A percentile compares a stretch with the other conserved stretches of the same genome.
Evolutionary conservation across 2,888 invertebrate species (phyloP).

Genomic region (Nomada goodeniana): DNA sequence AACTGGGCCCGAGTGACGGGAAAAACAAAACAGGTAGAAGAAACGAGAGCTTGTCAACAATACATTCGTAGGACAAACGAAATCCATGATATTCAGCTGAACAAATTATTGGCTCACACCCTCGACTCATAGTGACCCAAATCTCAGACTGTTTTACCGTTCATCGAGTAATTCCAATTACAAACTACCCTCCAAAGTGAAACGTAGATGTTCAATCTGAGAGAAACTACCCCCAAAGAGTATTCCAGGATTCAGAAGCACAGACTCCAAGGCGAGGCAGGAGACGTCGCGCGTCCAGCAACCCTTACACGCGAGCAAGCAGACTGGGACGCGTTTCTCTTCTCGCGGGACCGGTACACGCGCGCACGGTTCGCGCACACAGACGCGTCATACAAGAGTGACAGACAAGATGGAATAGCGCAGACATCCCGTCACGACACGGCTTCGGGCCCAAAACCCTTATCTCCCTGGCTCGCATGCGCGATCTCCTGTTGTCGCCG

Average conservation of each 20-base stretch:
- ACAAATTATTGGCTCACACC: too few species aligned
- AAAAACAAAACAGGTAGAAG: too few species aligned
- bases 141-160: too few species aligned
- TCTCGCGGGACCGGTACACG: constrained; percentile 1
- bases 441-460: constrained; percentile 71
- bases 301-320: constrained; percentile 54
- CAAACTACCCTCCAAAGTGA: too few species aligned
- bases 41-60: too few species aligned
- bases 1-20: background rate
- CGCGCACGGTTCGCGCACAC: constrained; percentile 15
- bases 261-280: constrained; percentile 5
- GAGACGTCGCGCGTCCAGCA: constrained; percentile 48
- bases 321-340: constrained; percentile 14
- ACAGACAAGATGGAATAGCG: constrained; percentile 62
- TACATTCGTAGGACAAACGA: too few species aligned
- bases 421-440: constrained; percentile 79
- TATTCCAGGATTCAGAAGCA: background rate
- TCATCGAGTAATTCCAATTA: too few species aligned
- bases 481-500: constrained; percentile 71
- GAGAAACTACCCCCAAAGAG: too few species aligned
- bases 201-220: too few species aligned
- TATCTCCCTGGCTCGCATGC: constrained; percentile 79
- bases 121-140: too few species aligned
- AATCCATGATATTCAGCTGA: too few species aligned
- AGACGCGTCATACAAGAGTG: constrained; percentile 62